Conservation (phyloP, 1,140 invertebrate genomes). For the Drosophila tani region DNA sequence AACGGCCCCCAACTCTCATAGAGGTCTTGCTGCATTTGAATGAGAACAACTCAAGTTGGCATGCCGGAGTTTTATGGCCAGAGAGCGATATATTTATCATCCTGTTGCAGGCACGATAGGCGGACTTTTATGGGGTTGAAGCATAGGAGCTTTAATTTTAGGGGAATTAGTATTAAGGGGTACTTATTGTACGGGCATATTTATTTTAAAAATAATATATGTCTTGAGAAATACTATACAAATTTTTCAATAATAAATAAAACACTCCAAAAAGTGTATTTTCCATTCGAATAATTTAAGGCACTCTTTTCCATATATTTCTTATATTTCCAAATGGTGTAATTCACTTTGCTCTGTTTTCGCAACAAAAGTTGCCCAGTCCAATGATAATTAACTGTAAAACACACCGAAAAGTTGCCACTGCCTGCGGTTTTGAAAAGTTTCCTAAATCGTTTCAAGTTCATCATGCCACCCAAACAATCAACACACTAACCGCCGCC, state of each 20-base stretch:
- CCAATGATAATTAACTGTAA: conserved; percentile 40
- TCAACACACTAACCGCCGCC: conserved; percentile 15
- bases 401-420: conserved; percentile 23
- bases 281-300: too few species aligned
- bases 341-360: not conserved
- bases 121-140: not conserved
- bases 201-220: not conserved
- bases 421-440: conserved; percentile 17
- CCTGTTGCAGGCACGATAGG: conserved; percentile 9
- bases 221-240: not conserved
- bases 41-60: conserved; percentile 29
- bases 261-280: too few species aligned
- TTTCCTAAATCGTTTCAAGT: conserved; percentile 53
- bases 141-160: not conserved
- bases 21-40: conserved; percentile 31
- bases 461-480: conserved; percentile 42
- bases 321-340: not conserved
- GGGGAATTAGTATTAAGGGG: not conserved
- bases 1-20: conserved; percentile 18
- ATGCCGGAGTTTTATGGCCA: conserved; percentile 37
- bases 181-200: not conserved
- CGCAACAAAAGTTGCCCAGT: conserved; percentile 12
- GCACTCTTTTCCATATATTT: not conserved
- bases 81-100: conserved; percentile 29
- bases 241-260: not conserved